A percentile compares a stretch with the other conserved stretches of the same genome.
phyloP scores from a whole-genome alignment of 2,888 invertebrate genomes.

The Coenonympha arcania region DNA sequence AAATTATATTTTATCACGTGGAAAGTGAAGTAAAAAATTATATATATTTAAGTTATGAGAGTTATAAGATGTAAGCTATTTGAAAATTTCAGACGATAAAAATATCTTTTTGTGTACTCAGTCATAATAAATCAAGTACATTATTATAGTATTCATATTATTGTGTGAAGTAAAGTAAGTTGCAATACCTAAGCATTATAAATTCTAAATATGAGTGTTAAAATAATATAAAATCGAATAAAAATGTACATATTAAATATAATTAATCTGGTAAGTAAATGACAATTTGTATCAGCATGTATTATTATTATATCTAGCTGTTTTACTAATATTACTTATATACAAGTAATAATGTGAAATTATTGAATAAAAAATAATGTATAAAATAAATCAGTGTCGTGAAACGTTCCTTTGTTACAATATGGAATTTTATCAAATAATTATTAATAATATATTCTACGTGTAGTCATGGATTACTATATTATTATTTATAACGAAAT shows the following conservation, averaged over 20 bases:
- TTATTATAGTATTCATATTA: conserved; percentile 25
- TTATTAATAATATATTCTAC: conserved; percentile 40
- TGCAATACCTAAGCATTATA: conserved; percentile 36
- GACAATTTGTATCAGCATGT: conserved; percentile 51
- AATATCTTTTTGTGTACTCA: conserved; percentile 3
- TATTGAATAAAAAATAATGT: conserved; percentile 39
- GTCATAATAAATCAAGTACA: background rate
- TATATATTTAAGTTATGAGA: background rate
- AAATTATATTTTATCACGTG: too few species aligned
- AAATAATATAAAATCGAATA: conserved; percentile 21
- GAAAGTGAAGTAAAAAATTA: too few species aligned
- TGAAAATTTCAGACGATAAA: background rate
- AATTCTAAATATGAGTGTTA: conserved; percentile 58
- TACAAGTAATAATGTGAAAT: conserved; percentile 33
- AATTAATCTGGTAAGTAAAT: conserved; percentile 49
- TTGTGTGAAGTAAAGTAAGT: conserved; percentile 46
- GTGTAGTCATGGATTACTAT: conserved; percentile 51
- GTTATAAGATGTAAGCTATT: background rate
- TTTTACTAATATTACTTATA: conserved; percentile 32
- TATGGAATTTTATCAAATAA: conserved; percentile 59
- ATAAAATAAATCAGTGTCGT: conserved; percentile 54
- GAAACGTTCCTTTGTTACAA: conserved; percentile 63
- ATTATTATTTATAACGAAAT: conserved; percentile 23
- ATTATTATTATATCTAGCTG: conserved; percentile 19
- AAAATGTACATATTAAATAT: conserved; percentile 55